Evolutionary conservation across 1,140 invertebrate species (phyloP), one percentile per base, ranked within the genome.

Genomic region (Drosophila aff.): DNA sequence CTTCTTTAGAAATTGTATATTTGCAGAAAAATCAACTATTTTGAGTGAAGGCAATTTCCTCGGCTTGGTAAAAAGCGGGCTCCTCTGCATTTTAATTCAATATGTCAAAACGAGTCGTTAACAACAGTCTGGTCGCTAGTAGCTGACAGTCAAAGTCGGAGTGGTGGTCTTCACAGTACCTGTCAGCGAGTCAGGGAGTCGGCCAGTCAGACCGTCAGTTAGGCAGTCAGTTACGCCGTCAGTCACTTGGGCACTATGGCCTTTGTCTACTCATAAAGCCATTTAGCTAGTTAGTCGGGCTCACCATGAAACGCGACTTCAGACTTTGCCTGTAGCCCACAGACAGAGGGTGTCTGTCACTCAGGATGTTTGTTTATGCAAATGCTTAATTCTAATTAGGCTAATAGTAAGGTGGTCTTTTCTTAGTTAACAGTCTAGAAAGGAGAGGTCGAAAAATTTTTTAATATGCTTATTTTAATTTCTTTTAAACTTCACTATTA

Each of bases 281-380:
- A 82, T 80, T 81, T 76, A 78, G 66, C 81, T 81, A 79, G 81
- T 73, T 81, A 76, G 84, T 82, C 67, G 61, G 68, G 58, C 53
- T 49, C 59, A 50, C 58, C 76, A 66, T 53, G 61, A 74, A 79
- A 68, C 72, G 60, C 72, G 55, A n/a, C 62, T 50, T 38, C 59
- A 81, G 84, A 75, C 77, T 61, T 64, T 23, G 67, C 76, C 72
- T 38, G 33, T 41, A 52, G 76, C 78, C 16, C 33, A 60, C 36
- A 43, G 49, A 64, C 36, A 15, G 33, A 47, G 47, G 58, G 33
- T 66, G 64, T 43, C 38, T 53, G 57, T 47, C 55, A 73, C 40
- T 74, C 58, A 41, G n/a, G n/a, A 28, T 64, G 21, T n/a, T 31
- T 64, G 38, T 43, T 38, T 21, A 36, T 26, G 36, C 41, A 41